A percentile compares a stretch with the other conserved stretches of the same genome.
Evolutionary conservation across 2,888 invertebrate species (phyloP).

Genomic region (Ypsolopha sequella): DNA sequence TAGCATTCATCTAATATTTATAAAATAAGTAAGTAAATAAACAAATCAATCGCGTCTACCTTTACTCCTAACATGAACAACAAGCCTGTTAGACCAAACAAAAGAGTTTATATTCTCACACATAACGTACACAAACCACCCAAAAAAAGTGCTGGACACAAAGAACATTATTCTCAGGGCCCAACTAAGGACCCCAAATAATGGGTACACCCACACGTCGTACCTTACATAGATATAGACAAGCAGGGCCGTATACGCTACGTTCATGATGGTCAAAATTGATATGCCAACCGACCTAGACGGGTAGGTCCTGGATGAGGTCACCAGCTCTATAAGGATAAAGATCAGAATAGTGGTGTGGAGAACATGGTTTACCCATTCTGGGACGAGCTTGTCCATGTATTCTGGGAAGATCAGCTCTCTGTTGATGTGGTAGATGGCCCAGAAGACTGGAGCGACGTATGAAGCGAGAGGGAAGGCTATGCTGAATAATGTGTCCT

Average conservation of each 20-base stretch:
- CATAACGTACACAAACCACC: constrained; percentile 72
- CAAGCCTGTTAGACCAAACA: constrained; percentile 68
- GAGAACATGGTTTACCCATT: constrained; percentile 90
- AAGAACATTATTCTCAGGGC: constrained; percentile 80
- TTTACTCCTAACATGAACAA: neutral
- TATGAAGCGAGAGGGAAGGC: constrained; percentile 83
- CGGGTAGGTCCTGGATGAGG: constrained; percentile 81
- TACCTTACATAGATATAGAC: constrained; percentile 75
- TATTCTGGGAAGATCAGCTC: constrained; percentile 88
- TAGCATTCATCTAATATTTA: too few species aligned
- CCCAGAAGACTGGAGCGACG: constrained; percentile 91
- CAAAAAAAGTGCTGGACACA: constrained; percentile 65
- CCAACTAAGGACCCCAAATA: constrained; percentile 80
- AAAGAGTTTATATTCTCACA: constrained; percentile 79
- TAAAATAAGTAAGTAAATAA: too few species aligned
- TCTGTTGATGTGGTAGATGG: constrained; percentile 83
- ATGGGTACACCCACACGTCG: constrained; percentile 91
- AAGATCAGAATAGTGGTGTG: constrained; percentile 87
- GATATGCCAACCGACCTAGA: constrained; percentile 71
- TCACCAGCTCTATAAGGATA: constrained; percentile 78
- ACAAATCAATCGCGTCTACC: neutral
- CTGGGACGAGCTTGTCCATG: constrained; percentile 84
- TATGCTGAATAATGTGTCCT: constrained; percentile 75
- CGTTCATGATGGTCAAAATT: constrained; percentile 69
- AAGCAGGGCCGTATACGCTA: constrained; percentile 78